phyloP scores from a whole-genome alignment of 2,113 vertebrate genomes.

The Antennarius striatus region DNA sequence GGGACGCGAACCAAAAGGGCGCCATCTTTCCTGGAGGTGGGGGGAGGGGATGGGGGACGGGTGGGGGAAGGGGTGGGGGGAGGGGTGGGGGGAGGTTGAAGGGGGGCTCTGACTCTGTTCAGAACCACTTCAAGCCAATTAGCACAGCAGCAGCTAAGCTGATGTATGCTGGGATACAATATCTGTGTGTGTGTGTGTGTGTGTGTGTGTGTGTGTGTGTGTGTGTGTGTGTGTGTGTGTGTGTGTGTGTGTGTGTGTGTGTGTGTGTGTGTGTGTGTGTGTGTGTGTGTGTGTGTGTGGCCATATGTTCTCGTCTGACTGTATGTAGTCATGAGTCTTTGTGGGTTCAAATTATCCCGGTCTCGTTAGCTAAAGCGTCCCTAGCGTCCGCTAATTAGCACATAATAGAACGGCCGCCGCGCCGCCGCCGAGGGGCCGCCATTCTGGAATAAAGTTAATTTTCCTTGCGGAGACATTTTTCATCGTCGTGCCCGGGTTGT shows the following conservation, averaged over 20 bases:
- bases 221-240: constrained; percentile 16
- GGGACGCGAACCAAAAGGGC: constrained; percentile 69
- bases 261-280: constrained; percentile 20
- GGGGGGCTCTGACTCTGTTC: constrained; percentile 66
- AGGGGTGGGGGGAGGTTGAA: constrained; percentile 36
- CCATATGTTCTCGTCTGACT: constrained; percentile 59
- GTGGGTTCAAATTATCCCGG: constrained; percentile 73
- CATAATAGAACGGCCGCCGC: constrained; percentile 73
- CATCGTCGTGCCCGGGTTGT: constrained; percentile 55
- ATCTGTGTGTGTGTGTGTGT: constrained; percentile 19
- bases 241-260: constrained; percentile 9
- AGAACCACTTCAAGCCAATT: constrained; percentile 76
- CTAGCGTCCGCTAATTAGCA: constrained; percentile 78
- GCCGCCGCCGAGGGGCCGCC: constrained; percentile 63
- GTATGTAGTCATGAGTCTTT: constrained; percentile 33
- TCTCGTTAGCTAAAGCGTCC: constrained; percentile 77
- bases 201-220: constrained; percentile 33
- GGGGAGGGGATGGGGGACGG: constrained; percentile 26
- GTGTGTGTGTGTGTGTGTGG: constrained; percentile 39
- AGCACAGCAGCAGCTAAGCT: constrained; percentile 66
- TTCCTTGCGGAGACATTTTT: constrained; percentile 65
- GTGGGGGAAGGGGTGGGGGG: too few species aligned
- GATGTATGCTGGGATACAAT: constrained; percentile 58
- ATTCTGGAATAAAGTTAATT: constrained; percentile 74
- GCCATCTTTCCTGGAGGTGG: constrained; percentile 66